phyloP scores from a whole-genome alignment of 2,888 invertebrate genomes.

The Anticlea derivata region DNA sequence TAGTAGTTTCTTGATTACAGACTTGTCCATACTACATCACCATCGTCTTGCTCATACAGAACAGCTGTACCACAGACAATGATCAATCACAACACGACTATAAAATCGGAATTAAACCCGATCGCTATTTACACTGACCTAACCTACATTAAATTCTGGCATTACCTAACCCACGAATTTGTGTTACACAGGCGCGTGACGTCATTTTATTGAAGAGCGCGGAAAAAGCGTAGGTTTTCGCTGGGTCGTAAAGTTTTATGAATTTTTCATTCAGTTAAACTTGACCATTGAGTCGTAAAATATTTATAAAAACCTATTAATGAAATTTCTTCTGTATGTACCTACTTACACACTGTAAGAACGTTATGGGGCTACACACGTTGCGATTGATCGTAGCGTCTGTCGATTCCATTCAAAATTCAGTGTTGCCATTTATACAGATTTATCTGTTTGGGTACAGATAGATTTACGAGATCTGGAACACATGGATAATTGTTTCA shows the following conservation, averaged over 20 bases:
- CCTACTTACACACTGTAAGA: too few relatives aligned
- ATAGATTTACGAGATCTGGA: too few relatives aligned
- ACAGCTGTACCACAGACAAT: slow-evolving; percentile 53
- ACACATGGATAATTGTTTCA: too few relatives aligned
- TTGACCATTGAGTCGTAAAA: not conserved
- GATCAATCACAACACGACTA: slow-evolving; percentile 50
- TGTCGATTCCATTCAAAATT: too few relatives aligned
- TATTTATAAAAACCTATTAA: not conserved
- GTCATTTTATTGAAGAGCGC: slow-evolving; percentile 1
- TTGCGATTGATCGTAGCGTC: too few relatives aligned
- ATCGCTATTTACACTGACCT: slow-evolving; percentile 31
- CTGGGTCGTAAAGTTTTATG: not conserved
- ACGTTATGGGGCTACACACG: too few relatives aligned
- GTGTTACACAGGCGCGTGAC: not conserved
- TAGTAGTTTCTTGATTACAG: too few relatives aligned
- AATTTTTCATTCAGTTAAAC: not conserved
- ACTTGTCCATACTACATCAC: slow-evolving; percentile 38
- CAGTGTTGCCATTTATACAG: not conserved
- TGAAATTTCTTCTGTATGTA: too few relatives aligned
- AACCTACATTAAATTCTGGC: slow-evolving; percentile 15
- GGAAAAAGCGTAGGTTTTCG: slow-evolving; percentile 3
- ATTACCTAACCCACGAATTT: not conserved
- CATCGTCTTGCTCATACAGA: slow-evolving; percentile 40
- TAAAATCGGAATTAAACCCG: slow-evolving; percentile 44
- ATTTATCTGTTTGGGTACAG: too few relatives aligned